Percentiles rank a stretch among this genome's conserved stretches.
phyloP scores from a whole-genome alignment of 2,797 vertebrate genomes.

The Bradypodion pumilum region DNA sequence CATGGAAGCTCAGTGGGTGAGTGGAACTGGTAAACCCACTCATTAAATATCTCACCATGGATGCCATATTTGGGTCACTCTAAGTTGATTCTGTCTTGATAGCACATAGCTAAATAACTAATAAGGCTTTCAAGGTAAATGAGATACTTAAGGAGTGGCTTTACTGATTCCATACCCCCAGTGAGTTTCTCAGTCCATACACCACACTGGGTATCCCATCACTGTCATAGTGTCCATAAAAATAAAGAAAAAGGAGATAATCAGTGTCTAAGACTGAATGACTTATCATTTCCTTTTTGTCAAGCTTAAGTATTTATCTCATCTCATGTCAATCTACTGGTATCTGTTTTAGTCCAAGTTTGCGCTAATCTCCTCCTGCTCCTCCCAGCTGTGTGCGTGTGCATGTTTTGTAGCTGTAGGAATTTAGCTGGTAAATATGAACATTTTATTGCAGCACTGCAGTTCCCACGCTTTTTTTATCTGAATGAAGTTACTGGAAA shows the following conservation, averaged over 20 bases:
- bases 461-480: background rate
- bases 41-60: too few relatives aligned
- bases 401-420: background rate
- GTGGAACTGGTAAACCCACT: too few relatives aligned
- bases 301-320: background rate
- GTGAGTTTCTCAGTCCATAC: too few relatives aligned
- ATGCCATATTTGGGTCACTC: too few relatives aligned
- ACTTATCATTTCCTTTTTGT: background rate
- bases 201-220: too few relatives aligned
- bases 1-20: too few relatives aligned
- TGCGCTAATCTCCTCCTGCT: conserved; percentile 17
- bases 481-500: conserved; percentile 37
- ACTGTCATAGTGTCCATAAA: background rate
- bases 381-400: background rate
- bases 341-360: background rate
- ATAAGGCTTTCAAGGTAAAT: too few relatives aligned
- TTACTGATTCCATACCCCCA: too few relatives aligned
- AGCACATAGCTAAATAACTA: too few relatives aligned
- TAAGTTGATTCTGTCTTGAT: too few relatives aligned
- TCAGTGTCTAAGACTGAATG: background rate
- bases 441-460: conserved; percentile 33
- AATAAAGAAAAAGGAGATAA: background rate
- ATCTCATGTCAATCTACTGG: background rate
- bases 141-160: too few relatives aligned
- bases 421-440: conserved; percentile 11